Base-by-base conservation (phyloP, 2,113 vertebrate genomes). In the Alligator mississippiensis region DNA sequence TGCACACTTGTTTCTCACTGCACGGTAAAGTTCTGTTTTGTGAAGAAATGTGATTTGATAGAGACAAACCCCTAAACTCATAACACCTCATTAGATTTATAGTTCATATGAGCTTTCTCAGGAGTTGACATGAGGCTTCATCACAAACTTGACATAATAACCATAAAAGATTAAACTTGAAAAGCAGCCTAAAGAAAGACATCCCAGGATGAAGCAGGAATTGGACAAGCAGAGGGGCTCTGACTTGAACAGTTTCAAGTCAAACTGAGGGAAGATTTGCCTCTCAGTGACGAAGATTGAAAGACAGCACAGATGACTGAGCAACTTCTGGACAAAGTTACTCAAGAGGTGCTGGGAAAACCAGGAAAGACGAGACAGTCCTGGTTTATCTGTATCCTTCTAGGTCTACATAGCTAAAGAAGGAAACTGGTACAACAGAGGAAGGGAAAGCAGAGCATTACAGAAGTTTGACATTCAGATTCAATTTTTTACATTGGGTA, bases 101-200 rank as follows among this genome's bases (percentile, higher is more conserved):
- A 90, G 94, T 92, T 95, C 58, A 89, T 47, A 47, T 91, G 93
- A 80, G 24, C 77, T 93, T 90, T 94, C 76, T 22, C 78, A 89
- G 58, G 64, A 88, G 80, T 47, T 86, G 70, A 70, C 62, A 94
- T 25, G 24, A 93, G n/a, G 55, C 82, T 82, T 82, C 92, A 75
- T 24, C 47, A 47, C 47, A 47, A 47, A 85, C 92, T 92, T 92
- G 95, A 75, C 54, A 59, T 91, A 11, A 5, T 28, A 5, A 15
- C 9, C 30, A 93, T 47, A 57, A 89, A 93, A 89, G 76, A 96
- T 62, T 93, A 84, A 89, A 84, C 83, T 94, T 89, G 63, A 76
- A 61, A 84, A 87, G 85, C 95, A 89, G 58, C 85, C 55, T 62
- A 82, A 88, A 90, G 88, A 89, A 62, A 59, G 70, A 93, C 94